Conservation (phyloP, 2,113 vertebrate genomes). For the human region GRCh38 chr6:23717501-23718000, state of each 20-base stretch:
- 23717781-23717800: not conserved
- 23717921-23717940: not conserved
- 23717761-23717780: not conserved
- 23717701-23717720: not conserved
- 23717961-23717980: not conserved
- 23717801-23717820: not conserved
- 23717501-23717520: not conserved
- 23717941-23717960: not conserved
- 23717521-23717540: not conserved
- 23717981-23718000: not conserved
- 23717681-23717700: not conserved
- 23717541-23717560: not conserved
- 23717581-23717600: not conserved
- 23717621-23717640: not conserved
- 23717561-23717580: not conserved
- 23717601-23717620: not conserved
- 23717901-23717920: not conserved
- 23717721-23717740: not conserved
- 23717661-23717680: not conserved
- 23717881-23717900: not conserved
- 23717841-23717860: not conserved
- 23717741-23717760: not conserved
- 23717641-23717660: not conserved
- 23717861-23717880: not conserved
- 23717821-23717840: not conserved